Evolutionary conservation across 2,797 vertebrate genomes (phyloP).

Genomic region (Paguma larvata): DNA sequence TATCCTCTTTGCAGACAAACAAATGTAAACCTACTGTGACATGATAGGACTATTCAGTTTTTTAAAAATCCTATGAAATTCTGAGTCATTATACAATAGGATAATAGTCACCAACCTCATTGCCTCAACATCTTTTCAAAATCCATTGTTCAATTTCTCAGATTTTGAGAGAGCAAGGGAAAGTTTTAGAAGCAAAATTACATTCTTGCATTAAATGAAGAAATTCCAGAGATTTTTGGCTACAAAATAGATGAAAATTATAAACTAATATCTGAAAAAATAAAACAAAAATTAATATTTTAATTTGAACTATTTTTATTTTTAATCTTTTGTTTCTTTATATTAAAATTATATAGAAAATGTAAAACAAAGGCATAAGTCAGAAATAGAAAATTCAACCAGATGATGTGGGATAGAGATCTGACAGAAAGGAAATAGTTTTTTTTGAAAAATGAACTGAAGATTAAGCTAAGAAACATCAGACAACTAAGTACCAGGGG

Average conservation of each 20-base stretch:
- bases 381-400: not conserved
- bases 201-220: not conserved
- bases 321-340: conserved; percentile 14
- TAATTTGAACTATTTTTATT: not conserved
- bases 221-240: not conserved
- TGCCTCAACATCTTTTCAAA: conserved; percentile 12
- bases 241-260: not conserved
- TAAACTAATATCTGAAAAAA: not conserved
- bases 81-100: not conserved
- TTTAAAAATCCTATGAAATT: not conserved
- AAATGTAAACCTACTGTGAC: not conserved
- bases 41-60: not conserved
- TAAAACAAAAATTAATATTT: not conserved
- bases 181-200: not conserved
- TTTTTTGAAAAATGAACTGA: not conserved
- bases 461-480: not conserved
- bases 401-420: not conserved
- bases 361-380: not conserved
- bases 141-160: not conserved
- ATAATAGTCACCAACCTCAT: not conserved
- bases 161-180: not conserved
- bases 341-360: conserved; percentile 27
- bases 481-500: not conserved
- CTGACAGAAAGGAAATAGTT: not conserved
- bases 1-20: not conserved